Evolutionary conservation across 2,113 vertebrate genomes (phyloP).

Genomic region (Paralichthys olivaceus): DNA sequence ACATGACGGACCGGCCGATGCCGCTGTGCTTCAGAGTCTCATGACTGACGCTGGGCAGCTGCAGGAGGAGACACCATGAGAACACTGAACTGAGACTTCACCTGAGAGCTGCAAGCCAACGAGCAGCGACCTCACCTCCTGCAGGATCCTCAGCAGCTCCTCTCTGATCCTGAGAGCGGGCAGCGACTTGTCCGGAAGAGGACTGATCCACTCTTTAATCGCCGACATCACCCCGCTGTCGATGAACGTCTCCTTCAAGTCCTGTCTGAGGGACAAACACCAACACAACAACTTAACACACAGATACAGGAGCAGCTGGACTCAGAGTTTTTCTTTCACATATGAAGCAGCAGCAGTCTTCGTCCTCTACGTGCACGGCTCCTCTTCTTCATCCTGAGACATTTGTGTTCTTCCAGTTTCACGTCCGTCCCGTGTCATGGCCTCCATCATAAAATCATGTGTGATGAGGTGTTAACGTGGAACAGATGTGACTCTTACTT

Average conservation of each 20-base stretch:
- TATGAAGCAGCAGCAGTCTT: no score
- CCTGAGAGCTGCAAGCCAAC: not conserved
- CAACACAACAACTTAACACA: no score
- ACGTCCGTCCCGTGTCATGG: no score
- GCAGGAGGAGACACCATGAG: slow-evolving; percentile 6
- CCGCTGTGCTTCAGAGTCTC: slow-evolving; percentile 98
- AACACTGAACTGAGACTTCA: not conserved
- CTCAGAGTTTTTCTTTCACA: no score
- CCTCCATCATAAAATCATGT: not conserved
- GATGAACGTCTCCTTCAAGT: slow-evolving; percentile 98
- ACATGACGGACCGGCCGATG: slow-evolving; percentile 97
- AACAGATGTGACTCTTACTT: slow-evolving; percentile 82
- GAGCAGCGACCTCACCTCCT: slow-evolving; percentile 85
- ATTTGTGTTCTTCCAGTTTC: no score
- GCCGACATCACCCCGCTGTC: slow-evolving; percentile 99
- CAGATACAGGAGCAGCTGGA: not conserved
- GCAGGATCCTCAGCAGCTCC: slow-evolving; percentile 93
- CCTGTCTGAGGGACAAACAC: slow-evolving; percentile 85
- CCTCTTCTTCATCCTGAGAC: no score
- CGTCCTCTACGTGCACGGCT: no score
- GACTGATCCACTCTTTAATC: slow-evolving; percentile 99
- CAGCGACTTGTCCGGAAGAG: slow-evolving; percentile 94
- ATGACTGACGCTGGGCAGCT: slow-evolving; percentile 97
- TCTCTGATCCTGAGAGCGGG: slow-evolving; percentile 94
- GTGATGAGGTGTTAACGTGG: not conserved